Percentiles rank a stretch among this genome's conserved stretches.
Conservation (phyloP, 2,113 vertebrate genomes). For the Eubucco bourcierii region DNA sequence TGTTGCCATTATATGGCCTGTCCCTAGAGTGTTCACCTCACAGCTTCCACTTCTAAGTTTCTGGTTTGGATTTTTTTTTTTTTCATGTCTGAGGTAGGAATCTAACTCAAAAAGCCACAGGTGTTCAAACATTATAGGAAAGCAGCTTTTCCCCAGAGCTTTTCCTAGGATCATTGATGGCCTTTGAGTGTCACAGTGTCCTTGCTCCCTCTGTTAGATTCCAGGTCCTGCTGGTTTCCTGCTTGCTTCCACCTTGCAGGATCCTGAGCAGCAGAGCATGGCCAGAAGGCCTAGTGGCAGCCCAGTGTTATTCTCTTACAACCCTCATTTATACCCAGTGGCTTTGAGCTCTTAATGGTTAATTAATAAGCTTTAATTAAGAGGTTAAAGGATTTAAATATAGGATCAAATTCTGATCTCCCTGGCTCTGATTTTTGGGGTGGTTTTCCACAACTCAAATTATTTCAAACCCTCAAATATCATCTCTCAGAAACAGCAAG, state of each 20-base stretch:
- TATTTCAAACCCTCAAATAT: not conserved
- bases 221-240: not conserved
- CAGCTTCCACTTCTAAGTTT: too few relatives aligned
- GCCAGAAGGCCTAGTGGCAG: not conserved
- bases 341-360: slow-evolving; percentile 2
- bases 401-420: not conserved
- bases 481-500: not conserved
- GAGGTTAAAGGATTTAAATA: slow-evolving; percentile 11
- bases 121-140: not conserved
- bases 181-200: not conserved
- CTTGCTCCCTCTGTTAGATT: not conserved
- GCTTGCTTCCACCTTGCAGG: not conserved
- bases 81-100: too few relatives aligned
- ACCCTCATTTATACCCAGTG: not conserved
- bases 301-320: not conserved
- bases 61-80: too few relatives aligned
- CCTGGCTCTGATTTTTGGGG: not conserved
- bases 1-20: too few relatives aligned
- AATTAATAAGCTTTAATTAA: slow-evolving; percentile 29
- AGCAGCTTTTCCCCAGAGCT: not conserved
- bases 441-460: not conserved
- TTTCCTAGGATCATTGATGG: not conserved
- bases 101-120: too few relatives aligned
- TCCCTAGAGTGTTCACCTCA: too few relatives aligned
- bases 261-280: not conserved